Percentiles rank a stretch among this genome's conserved stretches.
Evolutionary conservation across 1,140 invertebrate species (phyloP).

Genomic region (Vanessa atalanta): DNA sequence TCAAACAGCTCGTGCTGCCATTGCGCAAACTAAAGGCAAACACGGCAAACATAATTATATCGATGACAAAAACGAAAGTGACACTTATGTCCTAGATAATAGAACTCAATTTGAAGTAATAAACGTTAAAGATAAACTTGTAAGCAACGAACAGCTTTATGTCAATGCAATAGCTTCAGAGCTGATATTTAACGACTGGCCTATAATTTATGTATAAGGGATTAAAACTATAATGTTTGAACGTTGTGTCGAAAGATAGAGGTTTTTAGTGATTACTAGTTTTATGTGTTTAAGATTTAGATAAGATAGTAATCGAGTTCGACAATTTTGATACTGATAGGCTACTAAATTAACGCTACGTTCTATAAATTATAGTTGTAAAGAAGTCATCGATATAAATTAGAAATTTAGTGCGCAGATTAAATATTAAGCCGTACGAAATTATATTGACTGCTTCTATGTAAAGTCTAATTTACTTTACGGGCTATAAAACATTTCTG

Average conservation of each 20-base stretch:
- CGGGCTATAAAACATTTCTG: background rate
- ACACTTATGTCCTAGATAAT: slow-evolving; percentile 36
- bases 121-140: slow-evolving; percentile 40
- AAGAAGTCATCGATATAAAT: background rate
- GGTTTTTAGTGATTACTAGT: slow-evolving; percentile 44
- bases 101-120: slow-evolving; percentile 36
- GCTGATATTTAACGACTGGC: slow-evolving; percentile 69
- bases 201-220: slow-evolving; percentile 67
- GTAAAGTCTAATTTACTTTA: background rate
- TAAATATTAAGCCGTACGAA: background rate
- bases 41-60: slow-evolving; percentile 38
- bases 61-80: slow-evolving; percentile 33
- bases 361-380: slow-evolving; percentile 20
- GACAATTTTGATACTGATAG: slow-evolving; percentile 21
- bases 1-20: slow-evolving; percentile 51
- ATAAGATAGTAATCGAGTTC: slow-evolving; percentile 14
- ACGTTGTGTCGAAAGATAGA: slow-evolving; percentile 53
- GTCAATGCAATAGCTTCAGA: slow-evolving; percentile 61
- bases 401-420: background rate
- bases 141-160: slow-evolving; percentile 55
- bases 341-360: background rate
- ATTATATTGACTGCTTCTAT: background rate
- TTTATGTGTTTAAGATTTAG: slow-evolving; percentile 25
- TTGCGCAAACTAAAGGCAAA: slow-evolving; percentile 54
- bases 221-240: slow-evolving; percentile 66